These are phyloP conservation scores for Muscina levida DNA, from an alignment of 2,888 invertebrate species.

Conservation along the genomic window DNA sequence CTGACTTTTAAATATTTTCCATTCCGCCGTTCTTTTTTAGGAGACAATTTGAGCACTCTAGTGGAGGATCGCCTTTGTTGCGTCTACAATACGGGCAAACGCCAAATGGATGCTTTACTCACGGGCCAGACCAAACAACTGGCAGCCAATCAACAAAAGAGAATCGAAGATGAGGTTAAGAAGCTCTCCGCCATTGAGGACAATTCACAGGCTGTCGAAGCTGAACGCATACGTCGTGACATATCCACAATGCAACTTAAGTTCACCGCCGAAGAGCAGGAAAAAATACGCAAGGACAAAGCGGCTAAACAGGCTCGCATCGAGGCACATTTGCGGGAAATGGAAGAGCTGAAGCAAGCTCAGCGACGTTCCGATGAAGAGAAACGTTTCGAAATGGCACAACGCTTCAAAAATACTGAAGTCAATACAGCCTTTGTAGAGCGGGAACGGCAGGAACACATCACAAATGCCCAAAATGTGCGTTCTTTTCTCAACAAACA, in stretches of 20 bases:
- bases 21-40: constrained; percentile 66
- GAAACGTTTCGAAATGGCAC: constrained; percentile 70
- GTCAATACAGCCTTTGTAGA: constrained; percentile 69
- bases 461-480: constrained; percentile 68
- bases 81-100: constrained; percentile 80
- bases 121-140: constrained; percentile 75
- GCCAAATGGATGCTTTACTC: constrained; percentile 78
- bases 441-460: constrained; percentile 70
- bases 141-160: constrained; percentile 79
- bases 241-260: constrained; percentile 80
- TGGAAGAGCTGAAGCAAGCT: constrained; percentile 69
- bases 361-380: constrained; percentile 68
- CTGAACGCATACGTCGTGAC: constrained; percentile 81
- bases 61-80: constrained; percentile 80
- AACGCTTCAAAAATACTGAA: constrained; percentile 74
- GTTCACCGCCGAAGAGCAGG: constrained; percentile 77
- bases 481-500: constrained; percentile 71
- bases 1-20: background rate
- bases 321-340: constrained; percentile 73
- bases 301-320: constrained; percentile 73
- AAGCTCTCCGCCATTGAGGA: constrained; percentile 80
- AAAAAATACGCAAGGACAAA: constrained; percentile 72
- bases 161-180: constrained; percentile 80
- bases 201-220: constrained; percentile 80
- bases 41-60: constrained; percentile 76